Evolutionary conservation across 2,888 invertebrate species (phyloP).

Genomic region (Clunio marinus): DNA sequence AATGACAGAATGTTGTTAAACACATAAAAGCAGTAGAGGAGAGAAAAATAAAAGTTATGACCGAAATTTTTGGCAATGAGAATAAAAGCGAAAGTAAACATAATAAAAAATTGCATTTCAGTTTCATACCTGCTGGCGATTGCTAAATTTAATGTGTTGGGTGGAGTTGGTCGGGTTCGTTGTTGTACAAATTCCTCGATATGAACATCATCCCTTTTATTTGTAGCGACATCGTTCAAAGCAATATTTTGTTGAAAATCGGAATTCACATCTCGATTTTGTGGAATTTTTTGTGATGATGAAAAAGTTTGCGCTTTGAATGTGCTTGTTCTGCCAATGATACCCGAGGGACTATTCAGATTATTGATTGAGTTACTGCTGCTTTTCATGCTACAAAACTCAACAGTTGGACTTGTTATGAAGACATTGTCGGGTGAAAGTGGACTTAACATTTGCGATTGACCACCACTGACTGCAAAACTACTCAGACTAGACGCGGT

Average conservation of each 20-base stretch:
- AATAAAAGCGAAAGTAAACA: slow-evolving; percentile 10
- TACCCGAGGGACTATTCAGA: slow-evolving; percentile 42
- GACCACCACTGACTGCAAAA: slow-evolving; percentile 59
- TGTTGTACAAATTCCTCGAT: slow-evolving; percentile 54
- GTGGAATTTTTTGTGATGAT: slow-evolving; percentile 9
- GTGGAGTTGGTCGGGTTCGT: slow-evolving; percentile 73
- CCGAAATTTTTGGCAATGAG: neutral
- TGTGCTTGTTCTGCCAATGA: slow-evolving; percentile 42
- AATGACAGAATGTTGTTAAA: too few species aligned
- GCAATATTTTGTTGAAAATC: slow-evolving; percentile 25
- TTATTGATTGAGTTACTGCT: slow-evolving; percentile 34
- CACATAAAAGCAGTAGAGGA: neutral
- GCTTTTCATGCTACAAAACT: slow-evolving; percentile 41
- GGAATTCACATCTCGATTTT: slow-evolving; percentile 7
- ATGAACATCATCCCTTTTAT: slow-evolving; percentile 44
- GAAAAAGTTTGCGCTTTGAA: slow-evolving; percentile 40
- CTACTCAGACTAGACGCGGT: slow-evolving; percentile 72
- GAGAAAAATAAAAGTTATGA: neutral
- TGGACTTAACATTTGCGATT: slow-evolving; percentile 51
- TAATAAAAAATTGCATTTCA: slow-evolving; percentile 11
- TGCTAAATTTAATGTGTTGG: slow-evolving; percentile 71
- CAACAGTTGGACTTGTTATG: slow-evolving; percentile 70
- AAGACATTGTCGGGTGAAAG: slow-evolving; percentile 64
- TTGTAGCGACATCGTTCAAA: neutral
- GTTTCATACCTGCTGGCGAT: slow-evolving; percentile 35